Evolutionary conservation across 2,888 invertebrate genomes (phyloP).

Genomic region (Phasia obesa): DNA sequence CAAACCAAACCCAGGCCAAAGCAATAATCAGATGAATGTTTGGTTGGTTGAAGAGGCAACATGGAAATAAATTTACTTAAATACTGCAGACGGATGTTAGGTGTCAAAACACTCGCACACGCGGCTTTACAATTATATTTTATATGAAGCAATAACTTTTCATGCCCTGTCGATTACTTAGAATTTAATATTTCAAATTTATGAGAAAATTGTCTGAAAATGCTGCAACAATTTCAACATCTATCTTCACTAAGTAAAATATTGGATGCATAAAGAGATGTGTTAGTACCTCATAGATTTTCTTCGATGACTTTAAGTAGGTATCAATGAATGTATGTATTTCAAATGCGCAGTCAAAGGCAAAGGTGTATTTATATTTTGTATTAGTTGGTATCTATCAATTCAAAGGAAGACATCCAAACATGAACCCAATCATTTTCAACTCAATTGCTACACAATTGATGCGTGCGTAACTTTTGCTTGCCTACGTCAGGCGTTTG

Average conservation of each 20-base stretch:
- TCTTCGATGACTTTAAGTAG: neutral
- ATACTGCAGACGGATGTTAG: slow-evolving; percentile 68
- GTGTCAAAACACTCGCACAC: slow-evolving; percentile 72
- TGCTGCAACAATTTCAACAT: slow-evolving; percentile 47
- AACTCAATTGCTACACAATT: slow-evolving; percentile 62
- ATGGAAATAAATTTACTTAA: slow-evolving; percentile 18
- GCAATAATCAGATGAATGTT: slow-evolving; percentile 9
- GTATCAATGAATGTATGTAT: neutral
- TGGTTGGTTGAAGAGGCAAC: neutral
- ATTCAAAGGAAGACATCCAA: slow-evolving; percentile 45
- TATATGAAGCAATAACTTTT: slow-evolving; percentile 61
- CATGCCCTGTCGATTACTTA: slow-evolving; percentile 72
- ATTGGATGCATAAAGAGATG: neutral
- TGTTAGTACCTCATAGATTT: slow-evolving; percentile 21
- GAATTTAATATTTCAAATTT: slow-evolving; percentile 72
- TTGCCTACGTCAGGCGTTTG: neutral
- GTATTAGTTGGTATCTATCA: slow-evolving; percentile 52
- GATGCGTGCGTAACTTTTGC: slow-evolving; percentile 45
- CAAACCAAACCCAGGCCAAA: slow-evolving; percentile 1
- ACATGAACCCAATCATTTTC: slow-evolving; percentile 65
- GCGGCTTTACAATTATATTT: slow-evolving; percentile 62
- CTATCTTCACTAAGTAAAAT: neutral
- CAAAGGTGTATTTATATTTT: slow-evolving; percentile 56
- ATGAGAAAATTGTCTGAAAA: slow-evolving; percentile 66
- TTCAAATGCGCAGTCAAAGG: slow-evolving; percentile 18